phyloP scores from a whole-genome alignment of 1,140 invertebrate genomes.

The Formica selysi region DNA sequence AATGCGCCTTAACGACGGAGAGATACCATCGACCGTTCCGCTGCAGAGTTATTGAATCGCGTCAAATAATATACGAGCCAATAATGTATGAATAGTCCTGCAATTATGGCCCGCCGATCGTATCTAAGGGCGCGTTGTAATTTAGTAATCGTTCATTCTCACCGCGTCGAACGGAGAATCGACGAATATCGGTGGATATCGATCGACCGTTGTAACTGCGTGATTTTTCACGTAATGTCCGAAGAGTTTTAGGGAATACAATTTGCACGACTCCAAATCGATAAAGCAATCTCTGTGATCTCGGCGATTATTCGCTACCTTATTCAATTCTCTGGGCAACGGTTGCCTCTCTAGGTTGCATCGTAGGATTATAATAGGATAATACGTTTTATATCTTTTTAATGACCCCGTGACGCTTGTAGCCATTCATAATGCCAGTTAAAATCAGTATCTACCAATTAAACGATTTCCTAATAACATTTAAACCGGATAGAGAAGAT shows the following conservation, averaged over 20 bases:
- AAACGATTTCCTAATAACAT: conserved; percentile 70
- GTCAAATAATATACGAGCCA: conserved; percentile 84
- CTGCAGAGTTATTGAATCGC: conserved; percentile 82
- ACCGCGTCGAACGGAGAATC: conserved; percentile 27
- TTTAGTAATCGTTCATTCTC: conserved; percentile 78
- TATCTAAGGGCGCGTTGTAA: conserved; percentile 78
- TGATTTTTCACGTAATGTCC: not conserved
- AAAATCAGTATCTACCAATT: conserved; percentile 68
- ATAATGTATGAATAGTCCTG: conserved; percentile 82
- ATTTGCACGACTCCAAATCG: not conserved
- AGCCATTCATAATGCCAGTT: conserved; percentile 62
- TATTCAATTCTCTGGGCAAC: not conserved
- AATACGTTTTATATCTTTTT: conserved; percentile 51
- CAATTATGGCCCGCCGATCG: conserved; percentile 79
- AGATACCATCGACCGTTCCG: conserved; percentile 78
- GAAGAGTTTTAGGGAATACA: conserved; percentile 7
- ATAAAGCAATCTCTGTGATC: conserved; percentile 12
- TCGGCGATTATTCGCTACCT: conserved; percentile 22
- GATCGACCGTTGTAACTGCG: not conserved
- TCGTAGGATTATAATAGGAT: conserved; percentile 37
- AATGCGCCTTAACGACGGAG: conserved; percentile 79
- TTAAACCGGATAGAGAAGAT: conserved; percentile 19
- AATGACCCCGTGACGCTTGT: conserved; percentile 47
- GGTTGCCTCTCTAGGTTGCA: conserved; percentile 27
- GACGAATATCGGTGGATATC: conserved; percentile 4